Evolutionary conservation across 2,888 invertebrate genomes (phyloP), one percentile per base, ranked within the genome.

Genomic region (Yponomeuta plumbellus): DNA sequence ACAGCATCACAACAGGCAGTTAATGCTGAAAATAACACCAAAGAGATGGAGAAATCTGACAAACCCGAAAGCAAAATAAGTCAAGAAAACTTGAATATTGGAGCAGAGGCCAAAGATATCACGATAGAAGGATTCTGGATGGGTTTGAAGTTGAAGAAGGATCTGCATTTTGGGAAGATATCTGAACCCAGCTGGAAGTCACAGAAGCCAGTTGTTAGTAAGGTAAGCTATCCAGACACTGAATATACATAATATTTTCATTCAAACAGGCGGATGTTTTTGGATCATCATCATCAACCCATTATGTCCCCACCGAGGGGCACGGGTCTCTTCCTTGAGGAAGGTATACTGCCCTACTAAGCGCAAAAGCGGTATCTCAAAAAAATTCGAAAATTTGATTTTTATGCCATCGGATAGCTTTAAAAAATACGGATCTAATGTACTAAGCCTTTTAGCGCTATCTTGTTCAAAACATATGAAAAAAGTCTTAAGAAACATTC

Each of bases 151-250:
- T 72, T 88, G 59, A 88, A 86, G 68, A 89, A 85, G 56, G 88
- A 91, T 68, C 71, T 85, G 61, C 84, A 83, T 68, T 82, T 90
- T 34, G 91, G 91, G 23, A 87, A 88, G 71, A 83, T 90, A 66
- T 86, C 90, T 0, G 84, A 88, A 67, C 81, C 81, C 1, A 78
- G 78, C 10, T 90, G 90, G 91, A 90, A 85, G 69, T 73, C 80
- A 0, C 85, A 82, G 67, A 88, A 85, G 67, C 86, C 86, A 40
- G 70, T 79, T 0, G 76, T 90, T 22, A 82, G 85, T n/a, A 89
- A 90, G 85, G 91, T 90, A 63, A 69, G 74, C 67, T 40, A 26
- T 4, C 13, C 44, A 52, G 17, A 44, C 64, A 21, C 52, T 56
- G 8, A 8, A 1, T 6, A n/a, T 56, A 56, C 17, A 34, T 6